These are phyloP conservation scores for Umimayanthus chanpuru DNA, from an alignment of 92 coral and sea anemone genomes.

Conservation along the genomic window DNA sequence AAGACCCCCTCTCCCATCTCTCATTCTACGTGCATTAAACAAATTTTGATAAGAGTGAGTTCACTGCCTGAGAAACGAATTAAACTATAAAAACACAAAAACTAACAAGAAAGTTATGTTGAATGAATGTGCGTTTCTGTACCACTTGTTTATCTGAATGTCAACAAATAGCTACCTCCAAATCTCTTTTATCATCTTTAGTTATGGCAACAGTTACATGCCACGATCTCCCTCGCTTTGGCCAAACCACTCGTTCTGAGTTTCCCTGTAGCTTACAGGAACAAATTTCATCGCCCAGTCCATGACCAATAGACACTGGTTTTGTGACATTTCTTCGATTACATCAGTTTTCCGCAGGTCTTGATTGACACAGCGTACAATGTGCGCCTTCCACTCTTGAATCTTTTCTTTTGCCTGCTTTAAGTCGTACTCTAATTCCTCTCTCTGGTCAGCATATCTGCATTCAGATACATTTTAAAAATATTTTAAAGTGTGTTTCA, in stretches of 20 bases:
- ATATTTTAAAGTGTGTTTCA: too few species aligned
- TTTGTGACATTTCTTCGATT: neutral
- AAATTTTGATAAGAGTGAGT: too few species aligned
- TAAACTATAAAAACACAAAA: too few species aligned
- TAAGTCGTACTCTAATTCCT: neutral
- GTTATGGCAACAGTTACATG: neutral
- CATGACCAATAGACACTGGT: neutral
- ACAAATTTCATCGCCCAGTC: constrained; percentile 3
- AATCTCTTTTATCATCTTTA: neutral
- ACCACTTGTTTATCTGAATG: too few species aligned
- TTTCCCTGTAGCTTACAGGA: constrained; percentile 16
- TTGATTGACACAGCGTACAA: constrained; percentile 3
- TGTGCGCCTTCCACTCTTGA: neutral
- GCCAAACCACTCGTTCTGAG: constrained; percentile 18
- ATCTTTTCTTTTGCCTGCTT: neutral
- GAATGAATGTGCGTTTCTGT: too few species aligned
- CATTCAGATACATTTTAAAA: too few species aligned
- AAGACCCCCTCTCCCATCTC: too few species aligned
- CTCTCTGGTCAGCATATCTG: too few species aligned
- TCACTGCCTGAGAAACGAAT: too few species aligned
- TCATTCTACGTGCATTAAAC: too few species aligned
- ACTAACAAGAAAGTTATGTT: too few species aligned
- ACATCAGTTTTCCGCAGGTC: neutral
- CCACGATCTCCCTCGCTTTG: constrained; percentile 8
- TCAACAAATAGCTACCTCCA: neutral